Evolutionary conservation across 2,888 invertebrate genomes (phyloP).

Genomic region (Atherix ibis): DNA sequence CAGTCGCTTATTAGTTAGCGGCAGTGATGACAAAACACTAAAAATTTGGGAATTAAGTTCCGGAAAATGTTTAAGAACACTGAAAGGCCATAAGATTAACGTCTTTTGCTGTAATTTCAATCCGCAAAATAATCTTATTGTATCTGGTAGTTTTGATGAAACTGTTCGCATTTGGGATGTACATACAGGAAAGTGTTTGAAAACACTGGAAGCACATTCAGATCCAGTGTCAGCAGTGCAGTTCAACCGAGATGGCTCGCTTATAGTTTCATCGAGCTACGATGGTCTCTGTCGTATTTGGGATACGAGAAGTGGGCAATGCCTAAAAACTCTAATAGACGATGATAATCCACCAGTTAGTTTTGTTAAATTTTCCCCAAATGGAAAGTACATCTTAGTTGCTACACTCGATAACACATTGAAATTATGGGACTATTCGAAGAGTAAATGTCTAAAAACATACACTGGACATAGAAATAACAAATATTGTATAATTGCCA

Average conservation of each 20-base stretch:
- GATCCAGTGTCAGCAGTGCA: constrained; percentile 99
- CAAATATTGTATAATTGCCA: constrained; percentile 99
- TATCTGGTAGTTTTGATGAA: constrained; percentile 99
- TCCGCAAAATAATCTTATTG: constrained; percentile 97
- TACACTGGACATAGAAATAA: constrained; percentile 98
- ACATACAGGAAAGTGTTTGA: constrained; percentile 91
- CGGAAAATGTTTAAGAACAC: constrained; percentile 92
- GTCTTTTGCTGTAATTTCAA: constrained; percentile 99
- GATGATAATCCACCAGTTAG: constrained; percentile 99
- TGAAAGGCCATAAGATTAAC: constrained; percentile 99
- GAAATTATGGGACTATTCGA: constrained; percentile 98
- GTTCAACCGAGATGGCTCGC: constrained; percentile 94
- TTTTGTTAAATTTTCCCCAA: constrained; percentile 98
- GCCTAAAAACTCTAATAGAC: constrained; percentile 96
- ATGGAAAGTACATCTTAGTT: constrained; percentile 97
- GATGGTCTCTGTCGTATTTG: constrained; percentile 98
- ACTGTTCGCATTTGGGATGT: constrained; percentile 99
- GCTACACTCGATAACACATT: constrained; percentile 96
- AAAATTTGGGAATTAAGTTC: constrained; percentile 90
- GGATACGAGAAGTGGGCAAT: constrained; percentile 99
- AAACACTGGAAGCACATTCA: constrained; percentile 96
- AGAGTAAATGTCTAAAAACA: constrained; percentile 95
- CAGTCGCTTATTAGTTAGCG: constrained; percentile 80
- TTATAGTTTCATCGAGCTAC: constrained; percentile 97
- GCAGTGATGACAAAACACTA: constrained; percentile 85